Conservation (phyloP, 1,140 invertebrate species). For the Araneus ventricosus region DNA sequence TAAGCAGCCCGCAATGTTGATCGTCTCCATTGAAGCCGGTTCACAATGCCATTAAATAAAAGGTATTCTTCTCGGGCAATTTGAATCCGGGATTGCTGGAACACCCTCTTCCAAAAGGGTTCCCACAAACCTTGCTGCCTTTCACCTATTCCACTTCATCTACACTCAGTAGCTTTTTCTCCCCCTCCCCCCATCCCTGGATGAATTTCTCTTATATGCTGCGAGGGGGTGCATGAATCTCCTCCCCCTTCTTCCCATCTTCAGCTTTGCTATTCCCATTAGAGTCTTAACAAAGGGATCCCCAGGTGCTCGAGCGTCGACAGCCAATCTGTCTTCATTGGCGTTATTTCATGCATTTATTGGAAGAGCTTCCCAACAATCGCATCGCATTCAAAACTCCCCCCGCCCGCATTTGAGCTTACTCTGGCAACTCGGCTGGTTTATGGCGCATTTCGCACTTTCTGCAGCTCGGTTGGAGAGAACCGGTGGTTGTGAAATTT, state of each 20-base stretch:
- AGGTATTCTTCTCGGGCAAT: constrained; percentile 64
- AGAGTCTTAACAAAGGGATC: constrained; percentile 56
- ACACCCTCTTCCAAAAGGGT: constrained; percentile 41
- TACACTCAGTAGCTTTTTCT: constrained; percentile 4
- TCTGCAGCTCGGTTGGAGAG: background rate
- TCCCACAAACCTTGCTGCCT: constrained; percentile 11
- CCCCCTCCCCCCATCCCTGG: background rate
- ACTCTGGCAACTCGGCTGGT: background rate
- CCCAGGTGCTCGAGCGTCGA: constrained; percentile 69
- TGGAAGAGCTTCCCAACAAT: constrained; percentile 52
- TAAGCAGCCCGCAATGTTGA: background rate
- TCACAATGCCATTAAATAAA: constrained; percentile 60
- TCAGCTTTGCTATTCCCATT: constrained; percentile 36
- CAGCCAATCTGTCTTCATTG: constrained; percentile 74
- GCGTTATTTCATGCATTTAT: constrained; percentile 71
- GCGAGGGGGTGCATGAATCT: background rate
- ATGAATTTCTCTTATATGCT: constrained; percentile 32
- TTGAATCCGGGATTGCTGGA: constrained; percentile 46
- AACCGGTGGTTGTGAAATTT: background rate
- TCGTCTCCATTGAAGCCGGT: constrained; percentile 17
- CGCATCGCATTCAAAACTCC: constrained; percentile 41
- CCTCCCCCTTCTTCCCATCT: background rate
- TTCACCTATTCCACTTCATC: constrained; percentile 18
- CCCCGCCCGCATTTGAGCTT: background rate
- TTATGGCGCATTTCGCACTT: constrained; percentile 44